These are phyloP conservation scores for Pseudococcus longispinus DNA, from an alignment of 2,888 invertebrate genomes.

Conservation along the genomic window DNA sequence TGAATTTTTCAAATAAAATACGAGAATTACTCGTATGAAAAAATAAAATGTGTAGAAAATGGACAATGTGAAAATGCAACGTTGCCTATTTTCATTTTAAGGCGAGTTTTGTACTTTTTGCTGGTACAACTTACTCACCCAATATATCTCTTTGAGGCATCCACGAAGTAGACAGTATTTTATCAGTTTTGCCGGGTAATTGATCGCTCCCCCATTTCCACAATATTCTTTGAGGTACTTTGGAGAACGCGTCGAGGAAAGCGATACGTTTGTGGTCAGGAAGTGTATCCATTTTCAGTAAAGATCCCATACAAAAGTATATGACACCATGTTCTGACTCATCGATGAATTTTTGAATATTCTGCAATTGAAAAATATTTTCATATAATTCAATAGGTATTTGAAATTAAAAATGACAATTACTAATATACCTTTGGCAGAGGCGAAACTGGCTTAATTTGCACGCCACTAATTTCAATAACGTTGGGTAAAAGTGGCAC, in stretches of 20 bases:
- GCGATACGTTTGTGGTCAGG: slow-evolving; percentile 68
- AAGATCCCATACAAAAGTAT: slow-evolving; percentile 79
- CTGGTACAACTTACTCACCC: slow-evolving; percentile 65
- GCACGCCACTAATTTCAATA: slow-evolving; percentile 69
- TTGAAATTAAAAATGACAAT: background rate
- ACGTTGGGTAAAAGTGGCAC: slow-evolving; percentile 67
- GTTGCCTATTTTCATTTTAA: background rate
- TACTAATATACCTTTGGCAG: slow-evolving; percentile 55
- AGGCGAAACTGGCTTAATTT: slow-evolving; percentile 60
- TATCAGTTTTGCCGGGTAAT: slow-evolving; percentile 60
- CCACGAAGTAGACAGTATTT: slow-evolving; percentile 64
- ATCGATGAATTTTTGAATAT: slow-evolving; percentile 71
- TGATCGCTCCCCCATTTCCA: slow-evolving; percentile 77
- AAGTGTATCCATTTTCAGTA: slow-evolving; percentile 73
- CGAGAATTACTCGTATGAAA: background rate
- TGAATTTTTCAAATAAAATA: background rate
- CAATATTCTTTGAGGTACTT: slow-evolving; percentile 73
- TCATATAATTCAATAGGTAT: background rate
- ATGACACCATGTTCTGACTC: slow-evolving; percentile 73
- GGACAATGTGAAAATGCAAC: no score
- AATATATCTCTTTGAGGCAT: slow-evolving; percentile 80
- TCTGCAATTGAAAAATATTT: slow-evolving; percentile 59
- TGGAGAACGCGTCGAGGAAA: slow-evolving; percentile 70
- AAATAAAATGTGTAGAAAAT: background rate
- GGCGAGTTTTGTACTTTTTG: no score